Conservation (phyloP, 2,113 vertebrate species). For the Brevimyrus niger region DNA sequence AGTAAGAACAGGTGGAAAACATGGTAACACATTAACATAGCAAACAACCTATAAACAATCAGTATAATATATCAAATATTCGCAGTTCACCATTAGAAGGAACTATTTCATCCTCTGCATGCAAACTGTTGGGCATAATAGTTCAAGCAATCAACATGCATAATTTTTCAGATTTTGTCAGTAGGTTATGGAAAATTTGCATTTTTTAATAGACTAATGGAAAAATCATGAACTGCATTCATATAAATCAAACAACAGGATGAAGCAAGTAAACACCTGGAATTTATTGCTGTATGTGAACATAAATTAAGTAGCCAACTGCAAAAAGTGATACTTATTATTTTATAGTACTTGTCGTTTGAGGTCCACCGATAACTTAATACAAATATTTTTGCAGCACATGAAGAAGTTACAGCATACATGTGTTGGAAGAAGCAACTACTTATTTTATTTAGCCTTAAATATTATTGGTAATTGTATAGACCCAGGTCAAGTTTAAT, state of each 20-base stretch:
- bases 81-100: not conserved
- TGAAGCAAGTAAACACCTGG: not conserved
- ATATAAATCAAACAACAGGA: not conserved
- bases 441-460: not conserved
- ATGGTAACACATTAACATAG: not conserved
- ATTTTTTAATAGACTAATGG: not conserved
- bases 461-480: not conserved
- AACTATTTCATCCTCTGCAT: not conserved
- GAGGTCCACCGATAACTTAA: not conserved
- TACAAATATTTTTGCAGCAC: not conserved
- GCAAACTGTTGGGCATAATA: not conserved
- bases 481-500: not conserved
- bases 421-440: not conserved
- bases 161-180: not conserved
- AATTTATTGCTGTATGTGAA: not conserved
- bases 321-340: not conserved
- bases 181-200: not conserved
- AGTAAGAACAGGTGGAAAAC: not conserved
- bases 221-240: not conserved
- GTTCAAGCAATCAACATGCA: not conserved
- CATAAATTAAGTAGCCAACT: not conserved
- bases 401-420: not conserved
- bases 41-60: not conserved
- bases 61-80: not conserved
- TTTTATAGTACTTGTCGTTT: not conserved